phyloP scores from a whole-genome alignment of 2,113 vertebrate genomes.

The Anas platyrhynchos region DNA sequence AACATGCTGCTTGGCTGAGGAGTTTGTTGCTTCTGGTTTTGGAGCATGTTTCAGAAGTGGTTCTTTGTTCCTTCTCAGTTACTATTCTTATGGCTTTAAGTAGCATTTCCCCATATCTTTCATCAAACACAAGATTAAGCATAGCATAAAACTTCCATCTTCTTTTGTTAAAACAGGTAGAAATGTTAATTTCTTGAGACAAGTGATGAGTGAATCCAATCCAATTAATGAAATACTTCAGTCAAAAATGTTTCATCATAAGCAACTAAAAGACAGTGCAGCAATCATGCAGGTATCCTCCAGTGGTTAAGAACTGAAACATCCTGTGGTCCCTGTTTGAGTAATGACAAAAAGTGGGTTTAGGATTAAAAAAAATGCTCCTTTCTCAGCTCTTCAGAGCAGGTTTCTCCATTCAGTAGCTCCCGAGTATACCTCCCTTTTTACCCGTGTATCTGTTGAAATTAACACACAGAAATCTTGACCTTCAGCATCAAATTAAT shows the following conservation, averaged over 20 bases:
- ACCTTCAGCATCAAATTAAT: background rate
- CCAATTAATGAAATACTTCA: background rate
- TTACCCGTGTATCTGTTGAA: background rate
- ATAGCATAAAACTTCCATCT: background rate
- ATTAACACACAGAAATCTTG: background rate
- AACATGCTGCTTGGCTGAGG: background rate
- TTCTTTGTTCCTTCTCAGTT: background rate
- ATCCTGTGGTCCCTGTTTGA: background rate
- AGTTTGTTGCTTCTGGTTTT: background rate
- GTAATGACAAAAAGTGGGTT: background rate
- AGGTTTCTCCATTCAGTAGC: background rate
- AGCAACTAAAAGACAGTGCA: background rate
- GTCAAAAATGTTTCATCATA: background rate
- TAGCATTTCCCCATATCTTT: background rate
- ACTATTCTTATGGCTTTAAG: background rate
- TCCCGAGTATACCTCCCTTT: background rate
- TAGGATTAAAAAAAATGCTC: background rate
- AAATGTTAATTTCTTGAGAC: background rate
- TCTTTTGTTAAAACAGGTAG: background rate
- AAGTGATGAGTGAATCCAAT: background rate
- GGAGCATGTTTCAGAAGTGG: background rate
- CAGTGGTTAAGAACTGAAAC: background rate
- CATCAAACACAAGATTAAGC: background rate
- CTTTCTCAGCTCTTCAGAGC: background rate
- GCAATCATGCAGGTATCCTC: background rate